Conservation (phyloP, 2,888 invertebrate species). For the Plagodis pulveraria region DNA sequence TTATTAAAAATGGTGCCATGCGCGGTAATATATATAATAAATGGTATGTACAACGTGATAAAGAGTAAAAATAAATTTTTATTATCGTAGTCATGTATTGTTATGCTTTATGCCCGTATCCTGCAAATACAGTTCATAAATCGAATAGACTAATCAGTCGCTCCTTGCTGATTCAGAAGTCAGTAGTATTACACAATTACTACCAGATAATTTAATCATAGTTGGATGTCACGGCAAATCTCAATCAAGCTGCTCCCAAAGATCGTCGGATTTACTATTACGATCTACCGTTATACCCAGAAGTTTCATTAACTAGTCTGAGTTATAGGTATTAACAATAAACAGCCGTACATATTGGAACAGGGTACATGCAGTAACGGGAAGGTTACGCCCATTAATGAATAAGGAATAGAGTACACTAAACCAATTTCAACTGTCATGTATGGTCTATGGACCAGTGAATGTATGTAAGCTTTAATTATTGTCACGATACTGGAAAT, state of each 20-base stretch:
- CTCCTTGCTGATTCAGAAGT: slow-evolving; percentile 15
- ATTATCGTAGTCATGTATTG: too few species aligned
- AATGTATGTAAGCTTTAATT: too few species aligned
- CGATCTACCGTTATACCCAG: slow-evolving; percentile 33
- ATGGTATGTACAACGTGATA: too few species aligned
- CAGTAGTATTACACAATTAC: slow-evolving; percentile 10
- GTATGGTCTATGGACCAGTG: too few species aligned
- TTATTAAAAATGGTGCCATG: too few species aligned
- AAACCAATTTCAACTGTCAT: slow-evolving; percentile 7
- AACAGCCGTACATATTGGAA: slow-evolving; percentile 30
- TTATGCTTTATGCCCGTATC: slow-evolving; percentile 7
- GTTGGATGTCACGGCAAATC: slow-evolving; percentile 30
- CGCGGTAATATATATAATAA: too few species aligned
- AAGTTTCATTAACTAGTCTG: slow-evolving; percentile 36
- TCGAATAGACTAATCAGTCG: background rate
- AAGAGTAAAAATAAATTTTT: background rate
- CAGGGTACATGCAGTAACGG: slow-evolving; percentile 22
- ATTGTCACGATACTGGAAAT: too few species aligned
- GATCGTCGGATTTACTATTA: slow-evolving; percentile 33
- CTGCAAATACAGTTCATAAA: slow-evolving; percentile 1
- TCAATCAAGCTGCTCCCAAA: slow-evolving; percentile 31
- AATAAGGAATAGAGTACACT: slow-evolving; percentile 15
- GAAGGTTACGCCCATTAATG: slow-evolving; percentile 23
- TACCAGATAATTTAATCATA: slow-evolving; percentile 17
- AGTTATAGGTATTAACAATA: slow-evolving; percentile 36